Evolutionary conservation across 2,797 vertebrate species (phyloP).

Genomic region (Saxicola maurus): DNA sequence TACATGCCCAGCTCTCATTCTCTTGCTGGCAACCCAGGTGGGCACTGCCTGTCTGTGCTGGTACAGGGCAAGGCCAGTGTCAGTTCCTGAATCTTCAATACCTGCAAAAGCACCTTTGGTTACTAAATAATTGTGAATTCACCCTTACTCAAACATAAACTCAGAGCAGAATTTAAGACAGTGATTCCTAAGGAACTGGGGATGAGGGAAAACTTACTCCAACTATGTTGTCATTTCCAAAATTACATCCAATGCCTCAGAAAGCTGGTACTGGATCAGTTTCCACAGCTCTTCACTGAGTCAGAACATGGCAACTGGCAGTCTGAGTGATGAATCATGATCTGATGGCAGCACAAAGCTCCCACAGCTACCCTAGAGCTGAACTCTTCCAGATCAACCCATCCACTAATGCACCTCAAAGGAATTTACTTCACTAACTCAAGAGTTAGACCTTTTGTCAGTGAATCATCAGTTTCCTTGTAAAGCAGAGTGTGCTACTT

Average conservation of each 20-base stretch:
- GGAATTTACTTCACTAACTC: neutral
- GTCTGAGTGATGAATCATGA: neutral
- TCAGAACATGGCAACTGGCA: neutral
- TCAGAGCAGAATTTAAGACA: neutral
- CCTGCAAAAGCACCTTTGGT: neutral
- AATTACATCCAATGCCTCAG: neutral
- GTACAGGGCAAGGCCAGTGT: accelerated
- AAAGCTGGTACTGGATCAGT: neutral
- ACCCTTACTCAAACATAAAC: neutral
- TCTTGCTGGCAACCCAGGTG: neutral
- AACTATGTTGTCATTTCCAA: neutral
- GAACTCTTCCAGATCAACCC: neutral
- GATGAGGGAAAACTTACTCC: neutral
- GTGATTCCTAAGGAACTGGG: neutral
- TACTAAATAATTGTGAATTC: neutral
- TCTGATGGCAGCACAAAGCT: neutral
- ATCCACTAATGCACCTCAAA: neutral
- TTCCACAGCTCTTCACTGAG: neutral
- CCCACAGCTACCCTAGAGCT: neutral
- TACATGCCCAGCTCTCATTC: neutral
- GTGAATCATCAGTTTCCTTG: neutral
- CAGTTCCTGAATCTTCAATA: neutral
- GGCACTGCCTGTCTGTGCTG: accelerated
- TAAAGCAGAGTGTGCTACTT: neutral
- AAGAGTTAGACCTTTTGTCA: neutral